Percentiles rank a stretch among this genome's conserved stretches.
Evolutionary conservation across 2,797 vertebrate species (phyloP).

Genomic region (Melanotaenia pygmaea): DNA sequence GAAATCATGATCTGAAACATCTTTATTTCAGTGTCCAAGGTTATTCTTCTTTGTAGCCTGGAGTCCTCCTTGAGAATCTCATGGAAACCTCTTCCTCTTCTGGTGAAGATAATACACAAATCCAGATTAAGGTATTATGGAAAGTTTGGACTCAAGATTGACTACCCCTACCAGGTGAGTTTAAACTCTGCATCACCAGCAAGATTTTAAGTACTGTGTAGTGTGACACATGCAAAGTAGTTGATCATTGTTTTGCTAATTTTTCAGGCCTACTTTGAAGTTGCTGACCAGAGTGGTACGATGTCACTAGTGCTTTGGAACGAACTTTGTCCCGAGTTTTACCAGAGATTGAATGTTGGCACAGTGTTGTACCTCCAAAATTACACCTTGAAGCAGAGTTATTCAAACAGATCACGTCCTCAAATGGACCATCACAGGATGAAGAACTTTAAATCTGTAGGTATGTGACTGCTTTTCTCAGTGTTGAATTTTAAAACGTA

Average conservation of each 20-base stretch:
- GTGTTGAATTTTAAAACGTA: neutral
- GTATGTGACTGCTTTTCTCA: constrained; percentile 75
- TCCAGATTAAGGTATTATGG: constrained; percentile 92
- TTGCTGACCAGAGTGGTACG: constrained; percentile 91
- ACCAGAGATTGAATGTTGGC: constrained; percentile 86
- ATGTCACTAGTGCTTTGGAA: constrained; percentile 95
- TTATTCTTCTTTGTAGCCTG: constrained; percentile 83
- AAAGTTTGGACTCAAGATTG: constrained; percentile 84
- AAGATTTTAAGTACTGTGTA: neutral
- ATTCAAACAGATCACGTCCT: constrained; percentile 85
- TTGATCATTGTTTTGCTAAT: neutral
- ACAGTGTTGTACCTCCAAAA: constrained; percentile 89
- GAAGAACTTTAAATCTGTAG: constrained; percentile 85
- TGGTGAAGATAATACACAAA: constrained; percentile 91
- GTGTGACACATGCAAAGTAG: neutral
- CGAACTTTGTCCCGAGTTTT: constrained; percentile 91
- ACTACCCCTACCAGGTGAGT: constrained; percentile 91
- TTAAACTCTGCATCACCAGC: neutral
- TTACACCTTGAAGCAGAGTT: constrained; percentile 88
- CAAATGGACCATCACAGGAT: constrained; percentile 85
- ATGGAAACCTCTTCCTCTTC: constrained; percentile 81
- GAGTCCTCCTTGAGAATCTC: constrained; percentile 79
- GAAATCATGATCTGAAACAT: neutral
- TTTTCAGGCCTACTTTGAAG: constrained; percentile 91
- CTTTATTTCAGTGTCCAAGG: constrained; percentile 81